Base-by-base conservation (phyloP, 2,113 vertebrate genomes). In the Oreochromis tanganicae region DNA sequence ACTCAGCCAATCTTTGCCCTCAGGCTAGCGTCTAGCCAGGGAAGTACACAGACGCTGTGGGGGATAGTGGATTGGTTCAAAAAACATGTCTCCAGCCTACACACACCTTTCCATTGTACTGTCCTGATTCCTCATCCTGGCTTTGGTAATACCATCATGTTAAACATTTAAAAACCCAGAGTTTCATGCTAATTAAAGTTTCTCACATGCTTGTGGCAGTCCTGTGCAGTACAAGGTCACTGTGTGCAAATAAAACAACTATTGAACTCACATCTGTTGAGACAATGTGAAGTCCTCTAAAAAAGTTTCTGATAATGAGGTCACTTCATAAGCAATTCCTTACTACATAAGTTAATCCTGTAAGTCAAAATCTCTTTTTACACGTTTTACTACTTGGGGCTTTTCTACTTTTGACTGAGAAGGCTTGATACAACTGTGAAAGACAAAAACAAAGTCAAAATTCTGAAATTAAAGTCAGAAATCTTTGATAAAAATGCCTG, bases 1-100 rank as follows among this genome's bases (percentile, higher is more conserved):
- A 80, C 81, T 81, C 81, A 83, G 84, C 79, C 89, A 91, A 61
- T 83, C 48, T 82, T 83, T 85, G 75, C 85, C 85, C 87, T 90
- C n/a, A 66, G 21, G 43, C 78, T 86, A 71, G 68, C 68, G 46
- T 85, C 48, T 46, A 82, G 80, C 82, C 88, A 84, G 21, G 21
- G 82, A 83, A 7, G 21, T 88, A 83, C 43, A 90, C 59, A 84
- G 81, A 86, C 63, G 50, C 43, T 55, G 16, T 46, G 54, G 81
- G n/a, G 66, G 57, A 52, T 52, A 83, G 56, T n/a, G 6, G 54
- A 56, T 41, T 50, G 5, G 21, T 84, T 73, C 19, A 78, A 56
- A 85, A 36, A 80, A 27, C 34, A 8, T 11, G 32, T 54, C 43
- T 34, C 24, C 7, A 57, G 54, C 8, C 4, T 73, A 27, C 55